Conservation (phyloP, 2,888 invertebrate species). For the Temnothorax rugatulus region DNA sequence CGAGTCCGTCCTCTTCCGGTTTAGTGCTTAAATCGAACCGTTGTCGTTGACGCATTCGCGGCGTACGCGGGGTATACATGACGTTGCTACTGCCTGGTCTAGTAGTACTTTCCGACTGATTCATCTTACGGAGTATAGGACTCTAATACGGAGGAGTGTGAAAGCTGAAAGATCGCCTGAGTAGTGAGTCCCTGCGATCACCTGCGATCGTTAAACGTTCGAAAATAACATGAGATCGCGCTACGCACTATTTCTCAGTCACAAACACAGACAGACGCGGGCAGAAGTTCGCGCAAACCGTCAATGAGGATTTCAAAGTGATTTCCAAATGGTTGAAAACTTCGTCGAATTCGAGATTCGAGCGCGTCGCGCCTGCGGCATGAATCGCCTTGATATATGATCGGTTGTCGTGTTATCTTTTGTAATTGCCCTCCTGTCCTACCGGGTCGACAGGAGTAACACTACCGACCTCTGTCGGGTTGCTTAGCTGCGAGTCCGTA, state of each 20-base stretch:
- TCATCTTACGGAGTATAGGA: conserved; percentile 51
- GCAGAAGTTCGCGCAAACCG: not conserved
- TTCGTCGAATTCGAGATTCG: conserved; percentile 1
- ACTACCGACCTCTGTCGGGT: no score
- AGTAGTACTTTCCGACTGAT: conserved; percentile 6
- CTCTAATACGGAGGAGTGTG: not conserved
- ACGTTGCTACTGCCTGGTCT: conserved; percentile 13
- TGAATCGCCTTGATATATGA: not conserved
- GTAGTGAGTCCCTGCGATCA: no score
- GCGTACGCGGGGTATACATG: conserved; percentile 39
- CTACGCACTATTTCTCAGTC: not conserved
- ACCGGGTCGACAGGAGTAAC: no score
- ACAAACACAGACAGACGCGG: not conserved
- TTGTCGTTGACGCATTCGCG: conserved; percentile 45
- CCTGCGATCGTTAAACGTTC: not conserved
- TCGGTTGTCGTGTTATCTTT: not conserved
- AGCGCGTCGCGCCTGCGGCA: not conserved
- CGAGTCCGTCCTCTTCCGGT: not conserved
- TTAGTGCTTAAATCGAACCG: conserved; percentile 51
- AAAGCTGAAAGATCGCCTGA: not conserved
- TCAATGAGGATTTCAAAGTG: not conserved
- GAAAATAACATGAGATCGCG: not conserved
- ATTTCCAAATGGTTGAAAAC: not conserved
- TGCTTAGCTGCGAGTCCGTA: no score
- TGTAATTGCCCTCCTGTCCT: not conserved